A percentile compares a stretch with the other conserved stretches of the same genome.
Evolutionary conservation across 2,888 invertebrate genomes (phyloP).

Genomic region (Ptycholaimellus sp.): DNA sequence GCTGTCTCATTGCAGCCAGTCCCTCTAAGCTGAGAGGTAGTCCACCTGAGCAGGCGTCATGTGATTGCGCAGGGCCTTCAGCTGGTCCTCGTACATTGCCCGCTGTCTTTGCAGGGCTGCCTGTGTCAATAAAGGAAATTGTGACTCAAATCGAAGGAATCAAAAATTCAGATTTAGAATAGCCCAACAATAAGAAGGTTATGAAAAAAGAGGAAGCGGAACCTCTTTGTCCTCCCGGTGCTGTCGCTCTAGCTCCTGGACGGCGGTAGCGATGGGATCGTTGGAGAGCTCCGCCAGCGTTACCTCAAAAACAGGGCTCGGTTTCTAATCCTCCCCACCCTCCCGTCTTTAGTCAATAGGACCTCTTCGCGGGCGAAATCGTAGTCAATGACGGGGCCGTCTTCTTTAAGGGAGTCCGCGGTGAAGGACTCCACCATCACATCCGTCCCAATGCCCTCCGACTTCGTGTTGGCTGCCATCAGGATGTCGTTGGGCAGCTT

Average conservation of each 20-base stretch:
- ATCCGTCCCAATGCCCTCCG: slow-evolving; percentile 11
- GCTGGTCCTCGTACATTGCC: slow-evolving; percentile 77
- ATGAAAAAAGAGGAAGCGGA: too few species aligned
- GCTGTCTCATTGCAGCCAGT: too few species aligned
- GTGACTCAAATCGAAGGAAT: too few species aligned
- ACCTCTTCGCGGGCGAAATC: slow-evolving; percentile 84
- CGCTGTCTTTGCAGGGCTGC: slow-evolving; percentile 62
- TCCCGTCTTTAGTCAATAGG: too few species aligned
- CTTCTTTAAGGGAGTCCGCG: not conserved
- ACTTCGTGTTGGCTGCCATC: slow-evolving; percentile 15
- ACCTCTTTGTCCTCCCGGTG: slow-evolving; percentile 92
- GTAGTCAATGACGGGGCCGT: slow-evolving; percentile 49
- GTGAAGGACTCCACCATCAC: not conserved
- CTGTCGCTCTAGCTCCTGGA: slow-evolving; percentile 69
- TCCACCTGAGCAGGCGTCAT: too few species aligned
- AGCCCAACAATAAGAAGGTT: too few species aligned
- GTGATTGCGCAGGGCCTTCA: slow-evolving; percentile 53
- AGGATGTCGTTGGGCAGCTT: slow-evolving; percentile 6
- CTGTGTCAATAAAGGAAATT: too few species aligned
- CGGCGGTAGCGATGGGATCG: slow-evolving; percentile 60
- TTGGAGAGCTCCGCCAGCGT: slow-evolving; percentile 36
- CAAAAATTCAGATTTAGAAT: too few species aligned
- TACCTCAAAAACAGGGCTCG: slow-evolving; percentile 75
- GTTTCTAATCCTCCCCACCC: too few species aligned
- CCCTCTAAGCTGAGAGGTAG: too few species aligned